Evolutionary conservation across 2,113 vertebrate genomes (phyloP).

Genomic region (Alouatta palliata): DNA sequence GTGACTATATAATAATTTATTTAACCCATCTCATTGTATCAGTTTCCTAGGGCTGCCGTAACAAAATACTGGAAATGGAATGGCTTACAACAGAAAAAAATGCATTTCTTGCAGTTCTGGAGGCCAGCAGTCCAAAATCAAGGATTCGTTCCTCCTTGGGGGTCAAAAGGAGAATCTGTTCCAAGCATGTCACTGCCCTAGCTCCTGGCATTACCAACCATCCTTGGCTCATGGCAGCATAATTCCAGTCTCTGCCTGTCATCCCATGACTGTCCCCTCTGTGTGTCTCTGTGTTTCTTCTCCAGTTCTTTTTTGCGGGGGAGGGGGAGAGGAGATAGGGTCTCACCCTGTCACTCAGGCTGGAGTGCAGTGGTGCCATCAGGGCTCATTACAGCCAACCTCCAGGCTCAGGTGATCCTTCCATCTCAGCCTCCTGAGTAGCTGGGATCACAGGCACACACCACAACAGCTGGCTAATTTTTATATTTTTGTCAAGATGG

Average conservation of each 20-base stretch:
- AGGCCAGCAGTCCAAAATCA: background rate
- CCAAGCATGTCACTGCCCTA: rapidly evolving
- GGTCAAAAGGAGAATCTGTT: background rate
- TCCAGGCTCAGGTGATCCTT: too few relatives aligned
- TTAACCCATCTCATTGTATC: background rate
- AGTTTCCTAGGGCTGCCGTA: background rate
- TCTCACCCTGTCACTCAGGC: too few relatives aligned
- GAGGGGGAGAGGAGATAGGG: too few relatives aligned
- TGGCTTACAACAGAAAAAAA: background rate
- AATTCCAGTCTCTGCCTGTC: background rate
- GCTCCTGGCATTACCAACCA: background rate
- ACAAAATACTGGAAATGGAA: background rate
- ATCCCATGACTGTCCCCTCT: rapidly evolving
- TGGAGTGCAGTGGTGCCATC: too few relatives aligned
- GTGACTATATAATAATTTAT: rapidly evolving
- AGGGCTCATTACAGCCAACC: too few relatives aligned
- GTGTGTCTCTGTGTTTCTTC: background rate
- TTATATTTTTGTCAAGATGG: too few relatives aligned
- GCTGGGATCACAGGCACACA: too few relatives aligned
- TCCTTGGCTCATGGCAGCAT: background rate
- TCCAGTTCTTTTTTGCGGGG: background rate
- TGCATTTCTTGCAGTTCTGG: background rate
- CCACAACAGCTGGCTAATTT: too few relatives aligned
- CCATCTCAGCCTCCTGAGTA: too few relatives aligned
- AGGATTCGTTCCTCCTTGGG: background rate